These are phyloP conservation scores for Ascaphus truei DNA, from an alignment of 2,113 vertebrate species.

Conservation along the genomic window DNA sequence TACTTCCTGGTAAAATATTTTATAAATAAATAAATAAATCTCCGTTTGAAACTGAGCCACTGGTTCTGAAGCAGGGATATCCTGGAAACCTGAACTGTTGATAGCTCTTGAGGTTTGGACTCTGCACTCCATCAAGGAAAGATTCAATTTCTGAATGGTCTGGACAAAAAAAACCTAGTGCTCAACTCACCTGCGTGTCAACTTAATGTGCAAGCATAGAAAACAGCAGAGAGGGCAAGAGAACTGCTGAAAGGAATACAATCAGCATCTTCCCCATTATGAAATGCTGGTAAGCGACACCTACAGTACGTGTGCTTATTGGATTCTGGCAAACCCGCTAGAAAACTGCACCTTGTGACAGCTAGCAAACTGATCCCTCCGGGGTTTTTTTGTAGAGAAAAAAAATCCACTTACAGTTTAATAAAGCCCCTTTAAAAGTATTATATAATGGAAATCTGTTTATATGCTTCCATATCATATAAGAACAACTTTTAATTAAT, in stretches of 20 bases:
- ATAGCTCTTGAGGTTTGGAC: too few relatives aligned
- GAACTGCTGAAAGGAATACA: conserved; percentile 30
- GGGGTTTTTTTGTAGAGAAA: background rate
- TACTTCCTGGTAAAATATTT: too few relatives aligned
- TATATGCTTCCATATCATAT: conserved; percentile 54
- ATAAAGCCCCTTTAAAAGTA: conserved; percentile 39
- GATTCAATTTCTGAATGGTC: background rate
- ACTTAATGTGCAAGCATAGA: conserved; percentile 33
- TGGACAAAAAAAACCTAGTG: conserved; percentile 13
- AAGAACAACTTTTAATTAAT: conserved; percentile 59
- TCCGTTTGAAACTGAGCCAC: too few relatives aligned
- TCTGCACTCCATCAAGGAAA: background rate
- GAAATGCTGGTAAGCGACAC: conserved; percentile 37
- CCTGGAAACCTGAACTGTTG: too few relatives aligned
- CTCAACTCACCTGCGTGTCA: conserved; percentile 36
- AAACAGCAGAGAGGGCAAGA: conserved; percentile 29
- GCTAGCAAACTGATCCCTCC: conserved; percentile 36
- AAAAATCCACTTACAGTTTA: conserved; percentile 18
- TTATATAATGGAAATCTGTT: conserved; percentile 55
- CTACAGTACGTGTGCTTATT: background rate
- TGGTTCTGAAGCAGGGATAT: too few relatives aligned
- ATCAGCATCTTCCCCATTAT: background rate
- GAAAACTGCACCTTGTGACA: conserved; percentile 43
- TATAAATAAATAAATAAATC: too few relatives aligned
- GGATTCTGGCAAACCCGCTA: conserved; percentile 36